A percentile compares a stretch with the other conserved stretches of the same genome.
Conservation (phyloP, 2,113 vertebrate species). For the Odontophorus gujanensis region DNA sequence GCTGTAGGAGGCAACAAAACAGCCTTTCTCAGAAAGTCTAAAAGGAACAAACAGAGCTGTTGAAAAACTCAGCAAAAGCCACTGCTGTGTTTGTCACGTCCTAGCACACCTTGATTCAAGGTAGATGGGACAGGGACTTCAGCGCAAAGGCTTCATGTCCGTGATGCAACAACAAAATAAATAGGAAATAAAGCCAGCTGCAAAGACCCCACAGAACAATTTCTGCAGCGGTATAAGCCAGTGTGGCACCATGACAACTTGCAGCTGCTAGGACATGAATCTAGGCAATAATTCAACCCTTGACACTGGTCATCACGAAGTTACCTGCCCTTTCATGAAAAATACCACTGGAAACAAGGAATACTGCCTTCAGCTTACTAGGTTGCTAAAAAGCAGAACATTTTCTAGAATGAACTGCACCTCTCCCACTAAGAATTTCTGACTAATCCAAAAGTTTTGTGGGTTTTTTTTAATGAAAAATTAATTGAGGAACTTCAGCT, state of each 20-base stretch:
- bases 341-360: background rate
- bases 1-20: background rate
- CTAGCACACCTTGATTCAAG: background rate
- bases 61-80: background rate
- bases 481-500: background rate
- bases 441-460: background rate
- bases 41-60: background rate
- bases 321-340: background rate
- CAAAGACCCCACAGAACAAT: background rate
- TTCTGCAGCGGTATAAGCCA: background rate
- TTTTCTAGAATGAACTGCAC: background rate
- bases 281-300: background rate
- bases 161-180: background rate
- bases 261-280: background rate
- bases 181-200: background rate
- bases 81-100: background rate
- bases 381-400: background rate
- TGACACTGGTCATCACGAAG: background rate
- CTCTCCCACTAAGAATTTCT: background rate
- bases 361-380: background rate
- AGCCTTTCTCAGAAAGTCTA: background rate
- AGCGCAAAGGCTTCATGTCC: background rate
- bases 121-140: constrained; percentile 2
- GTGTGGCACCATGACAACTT: background rate
- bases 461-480: background rate